A percentile compares a stretch with the other conserved stretches of the same genome.
These are phyloP conservation scores for Agrotis ipsilon DNA, from an alignment of 2,888 invertebrate species.

Conservation along the genomic window DNA sequence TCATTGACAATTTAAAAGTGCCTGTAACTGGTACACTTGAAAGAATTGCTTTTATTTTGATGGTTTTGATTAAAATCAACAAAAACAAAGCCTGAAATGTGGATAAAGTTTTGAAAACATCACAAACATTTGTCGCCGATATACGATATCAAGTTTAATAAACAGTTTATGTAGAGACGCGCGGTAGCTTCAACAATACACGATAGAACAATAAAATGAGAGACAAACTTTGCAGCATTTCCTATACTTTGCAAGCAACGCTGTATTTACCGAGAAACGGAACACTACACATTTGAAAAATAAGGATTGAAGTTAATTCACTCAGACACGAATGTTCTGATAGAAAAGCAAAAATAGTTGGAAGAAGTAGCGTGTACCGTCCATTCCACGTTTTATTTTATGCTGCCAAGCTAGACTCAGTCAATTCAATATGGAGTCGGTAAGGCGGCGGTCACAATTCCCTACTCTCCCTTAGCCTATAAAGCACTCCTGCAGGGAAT, in stretches of 20 bases:
- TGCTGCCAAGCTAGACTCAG: conserved; percentile 66
- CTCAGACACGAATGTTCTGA: conserved; percentile 53
- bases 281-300: conserved; percentile 65
- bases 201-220: conserved; percentile 74
- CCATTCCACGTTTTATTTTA: conserved; percentile 64
- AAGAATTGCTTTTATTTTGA: too few relatives aligned
- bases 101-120: conserved; percentile 26
- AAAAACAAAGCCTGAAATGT: conserved; percentile 23
- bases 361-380: conserved; percentile 43
- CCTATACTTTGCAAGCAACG: conserved; percentile 64
- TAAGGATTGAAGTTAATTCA: conserved; percentile 69
- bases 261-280: conserved; percentile 67
- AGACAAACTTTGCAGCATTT: conserved; percentile 70
- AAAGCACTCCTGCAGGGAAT: conserved; percentile 80
- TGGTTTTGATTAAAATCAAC: background rate
- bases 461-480: conserved; percentile 72
- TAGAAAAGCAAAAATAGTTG: conserved; percentile 48
- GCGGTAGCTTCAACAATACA: conserved; percentile 49
- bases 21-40: too few relatives aligned
- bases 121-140: conserved; percentile 39
- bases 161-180: conserved; percentile 33
- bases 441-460: conserved; percentile 63
- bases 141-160: conserved; percentile 44
- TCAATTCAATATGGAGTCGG: conserved; percentile 71
- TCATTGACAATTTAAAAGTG: too few relatives aligned